Evolutionary conservation across 35 echinoderm and acorn worm species (phyloP).

Genomic region (Holothuria glaberrima): DNA sequence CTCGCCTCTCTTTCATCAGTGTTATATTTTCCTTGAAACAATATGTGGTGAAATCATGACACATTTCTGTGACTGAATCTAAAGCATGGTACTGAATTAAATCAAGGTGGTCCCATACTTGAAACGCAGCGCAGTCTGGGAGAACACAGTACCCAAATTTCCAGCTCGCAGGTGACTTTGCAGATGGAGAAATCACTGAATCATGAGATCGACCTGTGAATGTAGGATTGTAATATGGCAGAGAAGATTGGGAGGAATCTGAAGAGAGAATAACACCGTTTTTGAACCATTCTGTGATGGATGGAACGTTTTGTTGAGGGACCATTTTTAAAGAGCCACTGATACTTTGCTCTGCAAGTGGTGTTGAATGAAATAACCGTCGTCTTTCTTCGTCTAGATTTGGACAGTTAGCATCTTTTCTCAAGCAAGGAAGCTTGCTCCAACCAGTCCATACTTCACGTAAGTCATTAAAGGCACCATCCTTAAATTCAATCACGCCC

Average conservation of each 20-base stretch:
- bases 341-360: not conserved
- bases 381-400: constrained; percentile 21
- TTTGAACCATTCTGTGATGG: constrained; percentile 9
- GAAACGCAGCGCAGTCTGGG: not conserved
- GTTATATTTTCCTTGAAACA: constrained; percentile 3
- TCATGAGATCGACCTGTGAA: constrained; percentile 17
- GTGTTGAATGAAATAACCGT: not conserved
- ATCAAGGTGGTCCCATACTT: constrained; percentile 27
- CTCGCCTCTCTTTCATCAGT: not conserved
- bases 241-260: not conserved
- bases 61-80: constrained; percentile 48
- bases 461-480: not conserved
- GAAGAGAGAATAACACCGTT: constrained; percentile 13
- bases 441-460: constrained; percentile 59
- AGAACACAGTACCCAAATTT: constrained; percentile 18
- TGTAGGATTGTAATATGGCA: constrained; percentile 57
- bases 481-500: constrained; percentile 15
- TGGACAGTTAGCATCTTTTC: not conserved
- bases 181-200: not conserved
- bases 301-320: not conserved
- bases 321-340: not conserved
- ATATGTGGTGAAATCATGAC: constrained; percentile 38
- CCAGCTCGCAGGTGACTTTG: not conserved
- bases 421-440: constrained; percentile 17
- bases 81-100: not conserved